Evolutionary conservation across 2,888 invertebrate genomes (phyloP), one percentile per base, ranked within the genome.

Genomic region (Athetis lepigone): DNA sequence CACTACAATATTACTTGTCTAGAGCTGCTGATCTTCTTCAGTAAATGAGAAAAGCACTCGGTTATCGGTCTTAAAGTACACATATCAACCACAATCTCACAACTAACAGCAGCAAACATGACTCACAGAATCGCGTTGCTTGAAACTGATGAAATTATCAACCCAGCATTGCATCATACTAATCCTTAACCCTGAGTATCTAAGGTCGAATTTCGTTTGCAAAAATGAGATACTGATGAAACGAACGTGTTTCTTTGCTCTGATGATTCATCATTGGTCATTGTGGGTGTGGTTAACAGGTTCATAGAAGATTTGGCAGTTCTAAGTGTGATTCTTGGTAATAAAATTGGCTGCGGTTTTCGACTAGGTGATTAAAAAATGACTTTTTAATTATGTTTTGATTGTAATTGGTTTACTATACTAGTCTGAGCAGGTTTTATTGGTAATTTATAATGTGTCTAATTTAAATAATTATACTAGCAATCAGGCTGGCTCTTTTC

Each of bases 221-320:
- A 4, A 1, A 2, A 13, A 13, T 13, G 29, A 51, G 68, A 68
- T 56, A 68, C 76, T 81, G 81, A 81, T 81, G 81, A 71, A 81
- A 81, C 39, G 37, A 50, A 57, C 65, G 49, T 45, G 66, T 66
- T 64, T 52, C 70, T 64, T 78, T 78, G 46, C 79, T 43, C 33
- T 19, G 50, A 56, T 82, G 81, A 81, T 61, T 82, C 81, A 81
- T 68, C 62, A 58, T 6, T 51, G 55, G 49, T 58, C 43, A 42
- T 47, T 39, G 68, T 67, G 49, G 78, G 78, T 71, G 74, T 71
- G 78, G 52, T 25, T 40, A 25, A 46, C 50, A 55, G 21, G 50
- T 68, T 51, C 13, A 29, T 23, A 63, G 23, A 27, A 52, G 3
- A 55, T 21, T 59, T 37, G 18, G 39, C 25, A 18, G 33, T 13